Evolutionary conservation across 2,113 vertebrate genomes (phyloP).

Genomic region (Pygoscelis adeliae): DNA sequence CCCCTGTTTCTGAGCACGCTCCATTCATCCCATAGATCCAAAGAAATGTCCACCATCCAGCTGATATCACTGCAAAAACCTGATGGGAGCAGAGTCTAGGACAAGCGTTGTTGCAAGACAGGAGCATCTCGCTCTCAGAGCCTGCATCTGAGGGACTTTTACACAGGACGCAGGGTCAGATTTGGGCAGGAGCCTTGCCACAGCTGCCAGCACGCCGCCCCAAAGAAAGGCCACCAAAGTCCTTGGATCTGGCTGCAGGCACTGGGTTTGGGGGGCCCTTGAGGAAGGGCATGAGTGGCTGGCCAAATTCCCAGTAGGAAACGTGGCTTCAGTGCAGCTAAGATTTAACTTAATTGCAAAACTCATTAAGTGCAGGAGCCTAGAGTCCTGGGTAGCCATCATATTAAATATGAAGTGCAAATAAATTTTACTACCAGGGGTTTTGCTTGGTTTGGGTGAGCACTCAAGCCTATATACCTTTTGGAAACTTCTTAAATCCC

Average conservation of each 20-base stretch:
- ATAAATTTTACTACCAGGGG: not conserved
- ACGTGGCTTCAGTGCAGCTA: not conserved
- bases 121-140: not conserved
- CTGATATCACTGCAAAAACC: not conserved
- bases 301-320: not conserved
- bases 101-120: not conserved
- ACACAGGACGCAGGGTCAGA: not conserved
- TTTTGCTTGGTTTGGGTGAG: not conserved
- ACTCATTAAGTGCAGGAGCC: not conserved
- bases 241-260: not conserved
- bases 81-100: not conserved
- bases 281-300: not conserved
- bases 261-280: not conserved
- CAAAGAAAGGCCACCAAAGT: not conserved
- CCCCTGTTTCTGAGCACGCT: not conserved
- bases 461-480: not conserved
- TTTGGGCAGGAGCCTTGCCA: not conserved
- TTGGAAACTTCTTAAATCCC: not conserved
- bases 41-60: not conserved
- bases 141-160: not conserved
- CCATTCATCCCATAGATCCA: not conserved
- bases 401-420: not conserved
- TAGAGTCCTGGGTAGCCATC: not conserved
- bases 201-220: rapidly evolving
- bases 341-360: not conserved